These are phyloP conservation scores for Maconellicoccus hirsutus DNA, from an alignment of 1,140 invertebrate genomes.

Conservation along the genomic window DNA sequence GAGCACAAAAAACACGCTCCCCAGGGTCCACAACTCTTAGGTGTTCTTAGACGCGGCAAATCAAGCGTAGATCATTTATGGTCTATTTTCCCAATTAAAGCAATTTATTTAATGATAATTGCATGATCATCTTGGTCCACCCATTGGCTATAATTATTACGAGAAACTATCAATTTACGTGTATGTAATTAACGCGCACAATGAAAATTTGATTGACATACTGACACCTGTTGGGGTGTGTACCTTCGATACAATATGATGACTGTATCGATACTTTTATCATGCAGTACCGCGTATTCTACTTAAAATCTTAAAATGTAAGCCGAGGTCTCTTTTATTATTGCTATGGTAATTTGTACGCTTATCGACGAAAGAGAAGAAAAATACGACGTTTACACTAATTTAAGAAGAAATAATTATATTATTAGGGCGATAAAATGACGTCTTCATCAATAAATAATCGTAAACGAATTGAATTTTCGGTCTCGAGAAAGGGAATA, in stretches of 20 bases:
- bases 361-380: too few species aligned
- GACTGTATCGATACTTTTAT: background rate
- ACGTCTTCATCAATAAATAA: background rate
- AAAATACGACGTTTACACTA: background rate
- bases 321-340: too few species aligned
- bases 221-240: conserved; percentile 6
- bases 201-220: background rate
- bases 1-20: too few species aligned
- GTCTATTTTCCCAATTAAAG: conserved; percentile 5
- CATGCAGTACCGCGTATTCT: background rate
- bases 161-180: background rate
- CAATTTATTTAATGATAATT: background rate
- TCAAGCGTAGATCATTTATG: background rate
- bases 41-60: too few species aligned
- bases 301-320: background rate
- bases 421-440: conserved; percentile 5
- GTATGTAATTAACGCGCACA: background rate
- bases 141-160: background rate
- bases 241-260: background rate
- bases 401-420: background rate
- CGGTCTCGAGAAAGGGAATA: background rate
- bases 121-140: background rate
- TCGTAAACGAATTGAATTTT: background rate
- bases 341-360: too few species aligned
- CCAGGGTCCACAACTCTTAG: too few species aligned